Evolutionary conservation across 2,797 vertebrate species (phyloP), one percentile per base, ranked within the genome.

Genomic region (Dermochelys coriacea): DNA sequence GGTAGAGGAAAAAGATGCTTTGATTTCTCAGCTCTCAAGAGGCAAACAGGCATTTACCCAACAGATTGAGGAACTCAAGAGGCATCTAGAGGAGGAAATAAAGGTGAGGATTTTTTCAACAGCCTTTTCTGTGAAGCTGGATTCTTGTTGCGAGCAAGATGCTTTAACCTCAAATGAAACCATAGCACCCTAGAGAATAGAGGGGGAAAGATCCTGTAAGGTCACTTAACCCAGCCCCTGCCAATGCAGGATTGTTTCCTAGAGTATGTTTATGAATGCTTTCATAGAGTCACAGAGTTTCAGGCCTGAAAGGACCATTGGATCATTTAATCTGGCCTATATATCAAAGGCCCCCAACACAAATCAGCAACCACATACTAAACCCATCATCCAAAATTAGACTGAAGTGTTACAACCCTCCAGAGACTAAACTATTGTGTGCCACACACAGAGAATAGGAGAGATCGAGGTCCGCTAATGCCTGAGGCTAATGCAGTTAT

Each of bases 61-160:
- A 89, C 99, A 99, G 97, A 98, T 99, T 95, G 99, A 99, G 82
- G 99, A 99, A 96, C 81, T 99, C 79, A 99, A 99, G 96, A 98
- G 99, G 77, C 99, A 99, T 71, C 97, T 99, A 68, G 99, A 99
- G 61, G 98, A 96, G 97, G 99, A 99, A 96, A 96, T 96, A 93
- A 98, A 98, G 98, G 98, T 98, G 49, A 96, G 75, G 12, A 89
- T 79, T 52, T 12, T 85, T 6, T 8, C 8, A 2, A 2, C 31
- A 82, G 34, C 1, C 78, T 55, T 8, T 49, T 77, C 74, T 49
- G 23, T 49, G 74, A 9, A 47, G 6, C 41, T 47, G 15, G 25
- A 47, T 47, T 77, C 41, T 34, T 7, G 14, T 31, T 47, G 23
- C 77, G 15, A 8, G 71, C 21, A 74, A 74, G n/a, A 74, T 41